Conservation (phyloP, 1,140 invertebrate species). For the Drosophila parabipectinata region DNA sequence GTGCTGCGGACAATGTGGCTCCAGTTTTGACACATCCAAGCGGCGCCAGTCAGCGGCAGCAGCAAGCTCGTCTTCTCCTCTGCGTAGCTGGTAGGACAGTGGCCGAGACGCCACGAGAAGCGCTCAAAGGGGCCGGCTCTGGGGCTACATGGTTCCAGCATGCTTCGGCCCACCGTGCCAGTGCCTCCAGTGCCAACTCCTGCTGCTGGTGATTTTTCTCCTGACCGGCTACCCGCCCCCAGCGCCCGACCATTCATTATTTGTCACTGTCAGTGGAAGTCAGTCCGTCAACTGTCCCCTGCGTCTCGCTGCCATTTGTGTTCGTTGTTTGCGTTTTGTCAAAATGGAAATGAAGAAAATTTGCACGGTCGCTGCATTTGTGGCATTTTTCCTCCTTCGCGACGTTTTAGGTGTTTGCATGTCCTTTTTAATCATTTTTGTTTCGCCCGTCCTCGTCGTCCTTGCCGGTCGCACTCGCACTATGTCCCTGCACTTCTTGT, state of each 20-base stretch:
- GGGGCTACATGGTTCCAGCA: background rate
- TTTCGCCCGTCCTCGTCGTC: constrained; percentile 9
- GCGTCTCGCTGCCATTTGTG: constrained; percentile 14
- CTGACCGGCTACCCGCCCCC: constrained; percentile 22
- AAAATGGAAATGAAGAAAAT: constrained; percentile 82
- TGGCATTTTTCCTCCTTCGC: constrained; percentile 72
- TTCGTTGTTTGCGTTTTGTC: constrained; percentile 77
- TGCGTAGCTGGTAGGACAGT: constrained; percentile 30
- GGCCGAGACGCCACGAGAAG: constrained; percentile 12
- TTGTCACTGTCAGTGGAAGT: constrained; percentile 80
- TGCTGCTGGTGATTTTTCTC: constrained; percentile 26
- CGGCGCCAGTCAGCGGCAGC: constrained; percentile 62
- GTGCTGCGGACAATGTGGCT: constrained; percentile 81
- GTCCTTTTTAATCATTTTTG: constrained; percentile 81
- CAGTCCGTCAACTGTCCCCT: constrained; percentile 69
- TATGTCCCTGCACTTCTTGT: constrained; percentile 60
- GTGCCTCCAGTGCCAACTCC: constrained; percentile 2
- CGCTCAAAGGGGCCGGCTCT: constrained; percentile 6
- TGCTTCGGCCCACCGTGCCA: constrained; percentile 15
- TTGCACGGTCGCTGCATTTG: constrained; percentile 81
- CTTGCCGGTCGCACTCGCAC: background rate
- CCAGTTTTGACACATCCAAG: constrained; percentile 82
- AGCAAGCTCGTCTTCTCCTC: constrained; percentile 16
- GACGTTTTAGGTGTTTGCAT: constrained; percentile 81
- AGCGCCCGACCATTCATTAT: constrained; percentile 70